Base-by-base conservation (phyloP, 2,113 vertebrate genomes). In the Arothron firmamentum region DNA sequence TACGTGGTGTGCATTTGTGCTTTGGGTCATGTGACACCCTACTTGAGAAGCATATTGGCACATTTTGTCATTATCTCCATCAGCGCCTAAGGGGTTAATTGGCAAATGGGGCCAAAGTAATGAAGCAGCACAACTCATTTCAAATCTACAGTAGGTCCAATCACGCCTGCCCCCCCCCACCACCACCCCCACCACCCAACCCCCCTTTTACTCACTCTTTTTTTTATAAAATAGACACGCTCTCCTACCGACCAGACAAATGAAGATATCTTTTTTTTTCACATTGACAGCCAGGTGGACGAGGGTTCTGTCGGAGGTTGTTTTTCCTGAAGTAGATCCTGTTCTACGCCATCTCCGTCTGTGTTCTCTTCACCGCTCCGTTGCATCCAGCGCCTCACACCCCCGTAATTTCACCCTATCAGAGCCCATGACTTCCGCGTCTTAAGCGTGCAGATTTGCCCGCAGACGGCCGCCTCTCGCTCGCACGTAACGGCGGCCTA, bases 31-130 rank as follows among this genome's bases (percentile, higher is more conserved):
- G 41, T 65, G 74, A 70, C 70, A 61, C 59, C 72, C 66, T 75
- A 45, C 43, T 77, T 46, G 60, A 71, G 67, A 75, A 17, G 28
- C 66, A 71, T 50, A 79, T 71, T 70, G 67, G 70, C 79, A 72
- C 59, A 16, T 78, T 85, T 82, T 75, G 75, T 84, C 81, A 83
- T 86, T 84, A 85, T 86, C 77, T 67, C 63, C 59, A 67, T 80
- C 68, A 67, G 59, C 59, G 71, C 80, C 81, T 18, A 7, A 53
- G 78, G 25, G 79, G 83, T 85, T 81, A 78, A 86, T 80, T 77
- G 75, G 61, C 75, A 85, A 87, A 87, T 78, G 61, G 65, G 65
- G 77, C 60, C 75, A 80, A 80, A 71, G 78, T 88, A 84, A 85
- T 83, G 79, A 83, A 78, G 75, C 78, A 73, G 59, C 71, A 78